Base-by-base conservation (phyloP, 2,113 vertebrate genomes). In the Opisthocomus hoazin region DNA sequence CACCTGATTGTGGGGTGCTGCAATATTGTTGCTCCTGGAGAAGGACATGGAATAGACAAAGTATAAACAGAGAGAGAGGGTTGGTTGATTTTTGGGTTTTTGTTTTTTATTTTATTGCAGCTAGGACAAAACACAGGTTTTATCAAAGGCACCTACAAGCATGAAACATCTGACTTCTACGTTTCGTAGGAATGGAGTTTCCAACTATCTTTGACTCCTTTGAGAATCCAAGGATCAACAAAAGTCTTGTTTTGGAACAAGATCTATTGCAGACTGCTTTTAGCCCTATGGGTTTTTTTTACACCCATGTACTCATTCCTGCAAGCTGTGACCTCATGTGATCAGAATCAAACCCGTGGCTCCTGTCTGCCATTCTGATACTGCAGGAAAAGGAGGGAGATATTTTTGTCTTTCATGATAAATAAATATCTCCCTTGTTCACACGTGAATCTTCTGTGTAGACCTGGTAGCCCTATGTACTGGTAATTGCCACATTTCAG, bases 401-500 rank as follows among this genome's bases (percentile, higher is more conserved):
- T 88, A 69, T 74, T 97, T 96, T 64, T 96, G 79, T 89, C 88
- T 75, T 87, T 96, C 91, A 41, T 41, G 37, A 65, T 86, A 96
- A 97, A 94, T 90, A 96, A 94, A 32, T 95, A 77, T 87, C 93
- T 89, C 82, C 75, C 73, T 93, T 96, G 68, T 81, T 97, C 85
- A 60, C 85, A 54, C 73, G n/a, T 93, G 87, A 94, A 92, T 89
- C 85, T 91, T 89, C 84, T 78, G 39, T 51, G 75, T 82, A 95
- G 85, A 94, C 51, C 87, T 94, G 39, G 76, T 77, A 39, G 84
- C 93, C 94, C 91, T 78, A 27, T 86, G 82, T 79, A 89, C 90
- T 94, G 90, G 85, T 86, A 97, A 95, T 58, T 94, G 84, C 50
- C 66, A 36, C 32, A 41, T 73, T 95, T 84, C 57, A 68, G 24